Evolutionary conservation across 2,113 vertebrate genomes (phyloP), one percentile per base, ranked within the genome.

Genomic region (Planiliza haematocheilus): DNA sequence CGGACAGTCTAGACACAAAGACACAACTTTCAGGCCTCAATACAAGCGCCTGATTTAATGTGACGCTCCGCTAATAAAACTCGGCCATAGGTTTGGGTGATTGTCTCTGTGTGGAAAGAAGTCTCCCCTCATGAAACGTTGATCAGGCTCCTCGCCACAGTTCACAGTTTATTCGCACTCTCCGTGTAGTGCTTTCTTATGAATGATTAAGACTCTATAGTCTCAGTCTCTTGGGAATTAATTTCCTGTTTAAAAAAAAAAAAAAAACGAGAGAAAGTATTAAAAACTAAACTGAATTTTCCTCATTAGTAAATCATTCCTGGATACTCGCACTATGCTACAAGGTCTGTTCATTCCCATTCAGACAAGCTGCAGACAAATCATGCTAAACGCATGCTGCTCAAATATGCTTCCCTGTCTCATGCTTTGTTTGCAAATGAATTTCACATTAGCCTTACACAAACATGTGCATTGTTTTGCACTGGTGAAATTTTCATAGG

Each of bases 401-500:
- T 69, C 10, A 74, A 69, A 78, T 70, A 79, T 46, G 43, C 46
- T 57, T 9, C 39, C 24, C 20, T 74, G 10, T 61, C 66, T 79
- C 81, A 88, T 86, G 75, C 74, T 85, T 60, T 64, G 48, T 74
- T 30, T 72, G 61, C 38, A 34, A 41, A 75, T 46, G 24, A 30
- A 30, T 30, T n/a, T 30, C n/a, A 10, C 41, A 24, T 39, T 7
- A 55, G 48, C 16, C 1, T 37, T 52, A 67, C 0, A 58, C 13
- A 64, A 34, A 59, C 42, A 41, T n/a, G 7, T 58, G 38, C 82
- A 81, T 53, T 20, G 58, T 74, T 87, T 90, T 85, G 64, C 90
- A 93, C 92, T 94, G 94, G 92, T 93, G 92, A 94, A 91, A 89
- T 79, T 83, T 86, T 84, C n/a, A 70, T 5, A 69, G 38, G 7